phyloP scores from a whole-genome alignment of 2,888 invertebrate species.

The Heliothis peltigera region DNA sequence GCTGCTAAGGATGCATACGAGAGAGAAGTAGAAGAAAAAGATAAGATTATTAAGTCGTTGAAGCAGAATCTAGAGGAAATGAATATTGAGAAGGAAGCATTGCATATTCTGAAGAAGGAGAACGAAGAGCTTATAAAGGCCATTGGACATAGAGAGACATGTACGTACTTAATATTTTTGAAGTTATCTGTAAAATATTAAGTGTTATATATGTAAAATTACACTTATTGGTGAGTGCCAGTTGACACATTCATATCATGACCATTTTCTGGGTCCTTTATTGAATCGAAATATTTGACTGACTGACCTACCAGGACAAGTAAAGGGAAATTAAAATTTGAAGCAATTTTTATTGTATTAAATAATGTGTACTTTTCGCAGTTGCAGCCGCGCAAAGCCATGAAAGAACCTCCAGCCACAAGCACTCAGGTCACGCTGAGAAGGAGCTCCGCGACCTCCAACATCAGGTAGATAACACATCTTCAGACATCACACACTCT shows the following conservation, averaged over 20 bases:
- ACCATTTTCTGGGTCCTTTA: too few relatives aligned
- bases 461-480: constrained; percentile 83
- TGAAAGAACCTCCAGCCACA: constrained; percentile 68
- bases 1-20: constrained; percentile 63
- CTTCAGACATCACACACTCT: constrained; percentile 80
- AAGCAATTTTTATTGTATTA: constrained; percentile 3
- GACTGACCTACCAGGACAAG: neutral
- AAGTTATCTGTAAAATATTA: too few relatives aligned
- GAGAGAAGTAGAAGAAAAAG: constrained; percentile 63
- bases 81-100: constrained; percentile 63
- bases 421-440: constrained; percentile 66
- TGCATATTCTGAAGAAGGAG: constrained; percentile 70
- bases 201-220: neutral
- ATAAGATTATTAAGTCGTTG: constrained; percentile 60
- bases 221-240: neutral
- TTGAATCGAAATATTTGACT: too few relatives aligned
- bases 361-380: constrained; percentile 62
- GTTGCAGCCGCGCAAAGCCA: constrained; percentile 71
- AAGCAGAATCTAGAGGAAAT: constrained; percentile 64
- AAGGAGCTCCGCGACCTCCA: constrained; percentile 70
- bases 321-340: too few relatives aligned
- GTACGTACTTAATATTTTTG: constrained; percentile 68
- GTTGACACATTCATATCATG: too few relatives aligned
- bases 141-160: constrained; percentile 74
- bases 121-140: constrained; percentile 75